Evolutionary conservation across 2,113 vertebrate genomes (phyloP), one percentile per base, ranked within the genome.

Genomic region (Hippocampus mohnikei): DNA sequence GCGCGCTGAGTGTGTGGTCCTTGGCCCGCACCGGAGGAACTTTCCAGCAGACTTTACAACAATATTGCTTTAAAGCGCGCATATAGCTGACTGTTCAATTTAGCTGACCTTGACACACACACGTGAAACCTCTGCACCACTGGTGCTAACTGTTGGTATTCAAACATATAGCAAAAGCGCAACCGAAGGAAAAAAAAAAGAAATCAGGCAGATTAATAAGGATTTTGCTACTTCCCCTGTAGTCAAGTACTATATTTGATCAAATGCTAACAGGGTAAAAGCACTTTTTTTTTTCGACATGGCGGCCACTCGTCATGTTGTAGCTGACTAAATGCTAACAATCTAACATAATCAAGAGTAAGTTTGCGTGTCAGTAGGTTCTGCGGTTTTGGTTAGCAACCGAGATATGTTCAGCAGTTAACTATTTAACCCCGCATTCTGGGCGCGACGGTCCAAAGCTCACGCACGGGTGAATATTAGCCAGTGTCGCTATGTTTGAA

Each of bases 41-140:
- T 87, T 84, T 89, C 84, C 87, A 78, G 73, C 71, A 85, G 86
- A 87, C 86, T 67, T 73, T 79, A 60, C 66, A 85, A 90, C 77
- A 90, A 89, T 87, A 89, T 90, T 91, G 64, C 75, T 87, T 84
- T 83, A 85, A 85, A 75, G 74, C 72, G 69, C 73, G 71, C 73
- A 13, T 78, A 80, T 80, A 88, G 82, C 85, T 81, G 85, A 87
- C 81, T 74, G 75, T 76, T 88, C 72, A 84, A 71, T 78, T 70
- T n/a, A 55, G 21, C 67, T n/a, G 78, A 66, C 81, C 87, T 85
- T 85, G 81, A 85, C 72, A 72, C 46, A 50, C 46, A 15, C 70
- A 63, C 61, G 48, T 75, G 75, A 80, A 77, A 27, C 23, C 13
- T 68, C 29, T 20, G 65, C 12, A 4, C 62, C 62, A 12, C 41